Percentiles rank a stretch among this genome's conserved stretches.
phyloP scores from a whole-genome alignment of 2,888 invertebrate species.

The Coleophora flavipennella region DNA sequence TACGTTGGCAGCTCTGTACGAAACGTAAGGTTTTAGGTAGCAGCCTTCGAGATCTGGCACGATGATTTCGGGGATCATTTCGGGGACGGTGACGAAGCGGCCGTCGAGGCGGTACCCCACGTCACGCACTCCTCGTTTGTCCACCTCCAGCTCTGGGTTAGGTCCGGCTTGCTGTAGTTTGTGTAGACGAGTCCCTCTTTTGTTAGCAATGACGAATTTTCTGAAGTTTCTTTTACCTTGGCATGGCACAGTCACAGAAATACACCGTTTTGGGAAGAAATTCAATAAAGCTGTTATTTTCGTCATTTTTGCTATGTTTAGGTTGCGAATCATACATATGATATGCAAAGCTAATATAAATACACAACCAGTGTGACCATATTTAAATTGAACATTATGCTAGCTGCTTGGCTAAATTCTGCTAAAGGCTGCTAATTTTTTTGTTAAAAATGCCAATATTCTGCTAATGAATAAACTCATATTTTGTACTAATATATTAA shows the following conservation, averaged over 20 bases:
- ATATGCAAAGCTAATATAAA: too few relatives aligned
- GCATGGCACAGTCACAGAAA: slow-evolving; percentile 45
- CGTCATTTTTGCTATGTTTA: slow-evolving; percentile 40
- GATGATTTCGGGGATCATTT: slow-evolving; percentile 93
- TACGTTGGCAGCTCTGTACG: slow-evolving; percentile 85
- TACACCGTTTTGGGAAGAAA: slow-evolving; percentile 42
- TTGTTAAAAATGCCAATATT: too few relatives aligned
- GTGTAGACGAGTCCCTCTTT: slow-evolving; percentile 79
- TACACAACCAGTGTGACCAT: too few relatives aligned
- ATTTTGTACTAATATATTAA: too few relatives aligned
- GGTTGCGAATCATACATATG: too few relatives aligned
- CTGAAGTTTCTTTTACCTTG: slow-evolving; percentile 86
- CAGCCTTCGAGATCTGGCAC: slow-evolving; percentile 91
- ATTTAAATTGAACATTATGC: too few relatives aligned
- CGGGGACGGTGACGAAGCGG: slow-evolving; percentile 78
- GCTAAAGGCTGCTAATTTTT: too few relatives aligned
- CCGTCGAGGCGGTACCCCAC: slow-evolving; percentile 73
- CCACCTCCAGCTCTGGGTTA: slow-evolving; percentile 76
- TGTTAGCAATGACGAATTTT: slow-evolving; percentile 83
- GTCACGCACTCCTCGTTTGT: slow-evolving; percentile 80
- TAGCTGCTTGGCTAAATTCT: too few relatives aligned
- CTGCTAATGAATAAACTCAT: too few relatives aligned
- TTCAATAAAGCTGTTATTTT: slow-evolving; percentile 43
- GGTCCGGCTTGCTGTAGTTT: slow-evolving; percentile 74
- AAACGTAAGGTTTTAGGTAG: slow-evolving; percentile 93